A percentile compares a stretch with the other conserved stretches of the same genome.
Evolutionary conservation across 1,140 invertebrate genomes (phyloP).

Genomic region (Calliphora vicina): DNA sequence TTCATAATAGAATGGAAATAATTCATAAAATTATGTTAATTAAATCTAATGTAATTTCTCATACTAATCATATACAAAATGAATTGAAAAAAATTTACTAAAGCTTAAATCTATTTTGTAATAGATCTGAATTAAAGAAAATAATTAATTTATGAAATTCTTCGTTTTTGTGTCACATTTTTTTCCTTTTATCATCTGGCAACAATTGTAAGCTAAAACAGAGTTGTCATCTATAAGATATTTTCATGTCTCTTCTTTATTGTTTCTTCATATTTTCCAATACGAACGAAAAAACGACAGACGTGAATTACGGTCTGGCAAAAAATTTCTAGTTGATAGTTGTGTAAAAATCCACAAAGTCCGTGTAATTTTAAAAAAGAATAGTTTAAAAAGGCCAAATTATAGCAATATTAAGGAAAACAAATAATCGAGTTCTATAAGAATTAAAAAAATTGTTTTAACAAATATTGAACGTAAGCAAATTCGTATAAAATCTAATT

Average conservation of each 20-base stretch:
- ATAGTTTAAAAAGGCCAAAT: conserved; percentile 12
- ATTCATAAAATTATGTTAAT: too few relatives aligned
- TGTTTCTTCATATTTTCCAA: not conserved
- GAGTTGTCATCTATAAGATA: too few relatives aligned
- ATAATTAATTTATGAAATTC: too few relatives aligned
- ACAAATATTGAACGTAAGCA: conserved; percentile 24
- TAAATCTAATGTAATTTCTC: too few relatives aligned
- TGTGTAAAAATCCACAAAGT: conserved; percentile 17
- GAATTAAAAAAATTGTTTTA: not conserved
- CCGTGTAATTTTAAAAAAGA: conserved; percentile 22
- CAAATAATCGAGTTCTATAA: not conserved
- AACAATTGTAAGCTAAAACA: too few relatives aligned
- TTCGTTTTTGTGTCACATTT: too few relatives aligned
- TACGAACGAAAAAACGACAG: conserved; percentile 25
- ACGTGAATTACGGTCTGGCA: conserved; percentile 28
- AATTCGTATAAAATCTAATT: not conserved
- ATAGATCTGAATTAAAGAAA: too few relatives aligned
- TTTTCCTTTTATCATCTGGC: too few relatives aligned
- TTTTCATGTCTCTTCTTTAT: not conserved
- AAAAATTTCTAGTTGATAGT: conserved; percentile 23
- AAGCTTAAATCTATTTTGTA: too few relatives aligned
- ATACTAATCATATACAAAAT: too few relatives aligned
- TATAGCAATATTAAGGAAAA: not conserved
- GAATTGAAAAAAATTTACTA: too few relatives aligned
- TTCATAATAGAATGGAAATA: too few relatives aligned